A percentile compares a stretch with the other conserved stretches of the same genome.
Conservation (phyloP, 2,113 vertebrate species). For the Callithrix jacchus region DNA sequence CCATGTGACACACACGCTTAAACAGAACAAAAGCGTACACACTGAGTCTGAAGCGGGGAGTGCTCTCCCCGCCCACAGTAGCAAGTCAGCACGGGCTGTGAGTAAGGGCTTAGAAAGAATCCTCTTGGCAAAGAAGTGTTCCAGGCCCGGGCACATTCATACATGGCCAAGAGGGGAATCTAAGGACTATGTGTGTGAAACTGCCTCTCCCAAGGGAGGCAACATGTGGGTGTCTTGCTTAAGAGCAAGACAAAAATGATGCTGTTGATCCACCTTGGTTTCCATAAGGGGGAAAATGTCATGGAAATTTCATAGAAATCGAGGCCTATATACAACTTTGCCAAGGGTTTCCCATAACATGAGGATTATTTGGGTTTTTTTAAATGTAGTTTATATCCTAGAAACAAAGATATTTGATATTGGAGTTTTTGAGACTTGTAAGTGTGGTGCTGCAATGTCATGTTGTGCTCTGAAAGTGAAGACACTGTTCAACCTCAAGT, state of each 20-base stretch:
- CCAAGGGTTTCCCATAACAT: background rate
- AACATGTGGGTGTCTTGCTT: background rate
- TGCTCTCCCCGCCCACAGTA: background rate
- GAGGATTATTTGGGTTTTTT: background rate
- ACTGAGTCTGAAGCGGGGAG: background rate
- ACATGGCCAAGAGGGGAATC: background rate
- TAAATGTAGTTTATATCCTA: background rate
- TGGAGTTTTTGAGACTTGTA: background rate
- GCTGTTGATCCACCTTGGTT: background rate
- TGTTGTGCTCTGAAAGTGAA: background rate
- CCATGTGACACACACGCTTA: background rate
- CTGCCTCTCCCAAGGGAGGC: background rate
- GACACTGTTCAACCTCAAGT: background rate
- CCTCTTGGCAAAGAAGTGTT: background rate
- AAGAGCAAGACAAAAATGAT: background rate
- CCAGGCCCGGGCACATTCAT: background rate
- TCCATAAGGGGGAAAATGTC: background rate
- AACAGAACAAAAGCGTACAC: background rate
- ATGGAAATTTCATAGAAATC: background rate
- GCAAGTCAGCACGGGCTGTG: background rate
- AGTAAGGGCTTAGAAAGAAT: background rate
- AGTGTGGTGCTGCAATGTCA: background rate
- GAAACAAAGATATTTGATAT: constrained; percentile 32
- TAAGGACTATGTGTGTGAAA: background rate
- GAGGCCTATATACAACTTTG: background rate